phyloP scores from a whole-genome alignment of 92 coral and sea anemone genomes.

The Actinernus sp. region DNA sequence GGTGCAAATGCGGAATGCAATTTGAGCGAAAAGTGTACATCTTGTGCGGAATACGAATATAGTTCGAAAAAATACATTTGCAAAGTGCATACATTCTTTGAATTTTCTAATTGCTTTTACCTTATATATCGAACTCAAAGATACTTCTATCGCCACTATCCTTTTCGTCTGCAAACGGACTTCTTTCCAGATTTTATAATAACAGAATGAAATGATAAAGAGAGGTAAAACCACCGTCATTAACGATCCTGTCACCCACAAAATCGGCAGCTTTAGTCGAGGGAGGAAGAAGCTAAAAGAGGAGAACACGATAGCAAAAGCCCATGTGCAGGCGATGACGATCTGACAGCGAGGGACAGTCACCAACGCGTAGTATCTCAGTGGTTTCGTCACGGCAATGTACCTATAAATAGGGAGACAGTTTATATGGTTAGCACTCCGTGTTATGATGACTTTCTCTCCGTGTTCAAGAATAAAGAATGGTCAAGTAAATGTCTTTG shows the following conservation, averaged over 20 bases:
- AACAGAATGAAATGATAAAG: not conserved
- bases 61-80: no score
- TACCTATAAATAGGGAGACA: not conserved
- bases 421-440: no score
- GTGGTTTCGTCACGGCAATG: slow-evolving; percentile 6
- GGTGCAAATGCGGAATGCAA: no score
- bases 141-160: not conserved
- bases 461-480: no score
- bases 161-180: not conserved
- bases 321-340: slow-evolving; percentile 1
- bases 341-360: slow-evolving; percentile 1
- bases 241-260: slow-evolving; percentile 3
- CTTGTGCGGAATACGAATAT: no score
- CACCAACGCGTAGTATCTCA: not conserved
- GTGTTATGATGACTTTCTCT: no score
- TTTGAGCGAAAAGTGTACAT: no score
- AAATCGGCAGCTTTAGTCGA: not conserved
- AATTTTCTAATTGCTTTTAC: no score
- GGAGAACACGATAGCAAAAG: not conserved
- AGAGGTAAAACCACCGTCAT: slow-evolving; percentile 4
- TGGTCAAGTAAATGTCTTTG: no score
- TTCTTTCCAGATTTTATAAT: slow-evolving; percentile 9
- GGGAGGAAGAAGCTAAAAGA: slow-evolving; percentile 2
- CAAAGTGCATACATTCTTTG: no score
- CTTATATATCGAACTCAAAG: no score